These are phyloP conservation scores for Polypedilum vanderplanki DNA, from an alignment of 1,140 invertebrate genomes.

Conservation along the genomic window DNA sequence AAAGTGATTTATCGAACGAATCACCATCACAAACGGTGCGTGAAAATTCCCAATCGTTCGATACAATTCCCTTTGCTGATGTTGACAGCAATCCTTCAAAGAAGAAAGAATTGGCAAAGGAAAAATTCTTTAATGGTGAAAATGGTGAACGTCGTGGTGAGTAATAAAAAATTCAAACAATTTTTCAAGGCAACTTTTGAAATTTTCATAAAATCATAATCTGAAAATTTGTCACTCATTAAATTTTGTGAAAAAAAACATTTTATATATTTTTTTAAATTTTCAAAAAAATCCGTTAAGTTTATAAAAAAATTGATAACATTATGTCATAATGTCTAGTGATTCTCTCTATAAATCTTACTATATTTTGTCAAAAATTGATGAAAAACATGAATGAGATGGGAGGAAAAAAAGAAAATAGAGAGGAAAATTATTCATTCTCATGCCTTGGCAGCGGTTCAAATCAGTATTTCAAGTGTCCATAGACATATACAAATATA, in stretches of 20 bases:
- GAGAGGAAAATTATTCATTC: slow-evolving; percentile 24
- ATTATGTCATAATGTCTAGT: background rate
- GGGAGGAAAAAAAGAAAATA: background rate
- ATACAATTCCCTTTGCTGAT: slow-evolving; percentile 6
- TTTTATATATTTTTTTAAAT: too few species aligned
- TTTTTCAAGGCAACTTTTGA: too few species aligned
- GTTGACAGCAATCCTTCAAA: background rate
- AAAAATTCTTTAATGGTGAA: background rate
- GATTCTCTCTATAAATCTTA: background rate
- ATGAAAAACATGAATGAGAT: background rate
- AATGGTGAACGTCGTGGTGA: slow-evolving; percentile 5
- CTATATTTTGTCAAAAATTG: background rate
- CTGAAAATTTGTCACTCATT: too few species aligned
- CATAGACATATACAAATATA: background rate
- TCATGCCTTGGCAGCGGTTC: slow-evolving; percentile 23
- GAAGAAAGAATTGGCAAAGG: background rate
- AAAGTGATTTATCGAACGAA: background rate
- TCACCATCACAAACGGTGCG: background rate
- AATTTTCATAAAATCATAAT: too few species aligned
- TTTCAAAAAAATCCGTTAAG: background rate
- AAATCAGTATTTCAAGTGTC: slow-evolving; percentile 24
- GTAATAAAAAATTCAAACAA: background rate
- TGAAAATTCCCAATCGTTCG: background rate
- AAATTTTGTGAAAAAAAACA: too few species aligned
- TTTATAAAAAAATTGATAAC: background rate